phyloP scores from a whole-genome alignment of 1,140 invertebrate genomes.

The Psix sp. region DNA sequence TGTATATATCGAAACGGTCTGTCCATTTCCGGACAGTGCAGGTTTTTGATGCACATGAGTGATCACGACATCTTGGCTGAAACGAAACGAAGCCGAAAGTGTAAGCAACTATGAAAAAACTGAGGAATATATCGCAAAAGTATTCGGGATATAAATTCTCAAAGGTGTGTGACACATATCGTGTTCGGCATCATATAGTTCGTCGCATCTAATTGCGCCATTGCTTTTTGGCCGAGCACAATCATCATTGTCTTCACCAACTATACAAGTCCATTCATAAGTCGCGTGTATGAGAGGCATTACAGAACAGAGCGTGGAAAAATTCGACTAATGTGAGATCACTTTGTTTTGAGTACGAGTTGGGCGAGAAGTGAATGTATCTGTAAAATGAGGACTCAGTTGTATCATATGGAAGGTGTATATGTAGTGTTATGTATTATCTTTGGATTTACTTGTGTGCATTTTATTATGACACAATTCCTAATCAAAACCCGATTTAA shows the following conservation, averaged over 20 bases:
- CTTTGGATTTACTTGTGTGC: constrained; percentile 3
- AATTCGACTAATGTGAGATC: constrained; percentile 37
- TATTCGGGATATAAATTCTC: too few relatives aligned
- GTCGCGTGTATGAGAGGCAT: constrained; percentile 15
- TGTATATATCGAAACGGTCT: constrained; percentile 55
- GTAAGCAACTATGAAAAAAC: neutral
- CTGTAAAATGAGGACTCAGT: constrained; percentile 19
- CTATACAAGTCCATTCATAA: constrained; percentile 18
- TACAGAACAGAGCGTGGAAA: constrained; percentile 35
- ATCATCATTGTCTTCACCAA: constrained; percentile 36
- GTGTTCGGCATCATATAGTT: constrained; percentile 13
- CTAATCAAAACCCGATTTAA: constrained; percentile 7
- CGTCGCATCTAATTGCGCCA: constrained; percentile 43
- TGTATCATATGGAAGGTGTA: constrained; percentile 10
- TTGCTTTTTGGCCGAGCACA: constrained; percentile 30
- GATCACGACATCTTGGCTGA: constrained; percentile 36
- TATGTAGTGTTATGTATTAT: neutral
- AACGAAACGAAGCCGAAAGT: constrained; percentile 8
- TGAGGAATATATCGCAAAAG: too few relatives aligned
- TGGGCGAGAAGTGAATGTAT: constrained; percentile 31
- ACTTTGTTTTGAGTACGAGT: constrained; percentile 41
- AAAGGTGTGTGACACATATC: constrained; percentile 15
- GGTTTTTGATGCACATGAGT: constrained; percentile 66
- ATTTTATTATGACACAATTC: constrained; percentile 5
- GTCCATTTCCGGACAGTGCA: constrained; percentile 63